Conservation (phyloP, 2,888 invertebrate species). For the Plagodis dolabraria region DNA sequence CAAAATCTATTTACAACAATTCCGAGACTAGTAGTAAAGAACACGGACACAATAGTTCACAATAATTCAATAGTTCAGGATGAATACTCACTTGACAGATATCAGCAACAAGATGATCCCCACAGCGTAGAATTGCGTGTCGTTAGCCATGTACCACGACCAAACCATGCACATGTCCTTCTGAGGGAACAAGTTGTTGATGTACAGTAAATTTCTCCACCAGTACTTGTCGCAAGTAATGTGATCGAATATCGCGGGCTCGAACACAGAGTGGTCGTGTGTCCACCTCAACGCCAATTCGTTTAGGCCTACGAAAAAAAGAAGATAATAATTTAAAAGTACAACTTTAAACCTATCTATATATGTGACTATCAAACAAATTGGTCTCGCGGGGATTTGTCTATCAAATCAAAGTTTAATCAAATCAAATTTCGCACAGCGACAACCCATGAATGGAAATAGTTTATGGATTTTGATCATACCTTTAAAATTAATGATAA, state of each 20-base stretch:
- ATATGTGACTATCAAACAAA: too few species aligned
- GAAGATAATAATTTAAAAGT: too few species aligned
- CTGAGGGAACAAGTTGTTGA: slow-evolving; percentile 91
- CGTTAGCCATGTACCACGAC: slow-evolving; percentile 94
- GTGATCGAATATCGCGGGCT: slow-evolving; percentile 88
- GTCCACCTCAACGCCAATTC: slow-evolving; percentile 89
- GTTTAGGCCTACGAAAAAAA: slow-evolving; percentile 79
- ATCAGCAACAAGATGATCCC: slow-evolving; percentile 87
- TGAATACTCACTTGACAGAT: slow-evolving; percentile 86
- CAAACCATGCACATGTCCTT: slow-evolving; percentile 92
- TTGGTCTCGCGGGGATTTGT: too few species aligned
- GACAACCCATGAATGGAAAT: too few species aligned
- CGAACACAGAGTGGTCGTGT: slow-evolving; percentile 89
- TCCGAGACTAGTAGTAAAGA: background rate
- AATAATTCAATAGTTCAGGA: too few species aligned
- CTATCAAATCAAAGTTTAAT: too few species aligned
- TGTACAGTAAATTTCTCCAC: slow-evolving; percentile 94
- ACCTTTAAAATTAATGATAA: too few species aligned
- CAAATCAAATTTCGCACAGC: too few species aligned
- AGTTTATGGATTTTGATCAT: too few species aligned
- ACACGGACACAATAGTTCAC: slow-evolving; percentile 3
- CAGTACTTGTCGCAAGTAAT: slow-evolving; percentile 90
- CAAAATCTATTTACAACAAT: too few species aligned
- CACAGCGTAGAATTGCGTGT: slow-evolving; percentile 91
- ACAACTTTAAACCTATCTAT: too few species aligned